These are phyloP conservation scores for Larimichthys crocea DNA, from an alignment of 2,113 vertebrate genomes.

Conservation along the genomic window DNA sequence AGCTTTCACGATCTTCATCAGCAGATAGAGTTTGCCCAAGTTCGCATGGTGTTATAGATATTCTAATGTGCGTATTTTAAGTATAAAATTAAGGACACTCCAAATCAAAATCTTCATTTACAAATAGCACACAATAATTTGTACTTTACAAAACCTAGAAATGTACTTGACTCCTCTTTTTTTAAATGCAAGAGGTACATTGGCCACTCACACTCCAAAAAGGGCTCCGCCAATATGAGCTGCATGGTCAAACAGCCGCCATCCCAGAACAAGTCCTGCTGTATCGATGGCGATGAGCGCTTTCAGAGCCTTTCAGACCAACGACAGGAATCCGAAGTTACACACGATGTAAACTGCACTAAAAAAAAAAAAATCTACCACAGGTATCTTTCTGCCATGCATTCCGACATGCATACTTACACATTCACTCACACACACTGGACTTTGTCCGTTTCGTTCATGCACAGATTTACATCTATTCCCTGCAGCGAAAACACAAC, in stretches of 20 bases:
- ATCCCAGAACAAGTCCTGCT: constrained; percentile 91
- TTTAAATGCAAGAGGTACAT: neutral
- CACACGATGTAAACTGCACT: neutral
- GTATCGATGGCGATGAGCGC: constrained; percentile 92
- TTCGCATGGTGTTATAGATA: too few relatives aligned
- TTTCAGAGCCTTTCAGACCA: constrained; percentile 89
- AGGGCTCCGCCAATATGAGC: constrained; percentile 96
- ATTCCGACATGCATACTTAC: constrained; percentile 48
- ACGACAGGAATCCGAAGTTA: neutral
- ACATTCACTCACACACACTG: constrained; percentile 55
- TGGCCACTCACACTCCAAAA: constrained; percentile 94
- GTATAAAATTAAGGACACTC: neutral
- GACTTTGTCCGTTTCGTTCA: constrained; percentile 34
- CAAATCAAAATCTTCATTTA: neutral
- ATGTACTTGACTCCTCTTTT: neutral
- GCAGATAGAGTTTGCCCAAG: too few relatives aligned
- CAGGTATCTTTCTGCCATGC: neutral
- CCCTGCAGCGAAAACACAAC: constrained; percentile 44
- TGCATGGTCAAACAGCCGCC: constrained; percentile 96
- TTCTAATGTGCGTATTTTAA: too few relatives aligned
- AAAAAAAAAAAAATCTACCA: neutral
- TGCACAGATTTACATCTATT: constrained; percentile 55
- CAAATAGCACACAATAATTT: neutral
- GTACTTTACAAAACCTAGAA: neutral
- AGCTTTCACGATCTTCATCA: too few relatives aligned